Base-by-base conservation (phyloP, 2,797 vertebrate species). In the Hipposideros larvatus region DNA sequence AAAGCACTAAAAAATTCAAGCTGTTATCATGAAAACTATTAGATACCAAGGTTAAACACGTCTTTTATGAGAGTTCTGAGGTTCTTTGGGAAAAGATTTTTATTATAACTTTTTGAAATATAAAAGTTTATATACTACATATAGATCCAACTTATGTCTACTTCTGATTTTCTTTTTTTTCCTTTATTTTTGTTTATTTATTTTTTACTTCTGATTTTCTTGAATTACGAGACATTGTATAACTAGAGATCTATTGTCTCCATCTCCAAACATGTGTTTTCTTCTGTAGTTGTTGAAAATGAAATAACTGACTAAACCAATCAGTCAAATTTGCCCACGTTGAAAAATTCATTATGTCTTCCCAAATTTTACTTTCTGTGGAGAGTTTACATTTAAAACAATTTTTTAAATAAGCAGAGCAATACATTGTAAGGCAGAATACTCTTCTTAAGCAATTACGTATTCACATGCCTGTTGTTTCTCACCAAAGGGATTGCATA, bases 291-390 rank as follows among this genome's bases (percentile, higher is more conserved):
- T 75, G 73, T 92, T 82, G 22, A 74, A 91, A 90, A 79, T 7
- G 34, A 85, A 31, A 16, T 46, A 28, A 37, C 13, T 71, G 77
- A 68, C 11, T 61, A 80, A 91, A 28, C 46, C 4, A 74, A 59
- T 85, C 3, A n/a, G 63, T 71, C 28, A 75, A 74, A 80, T 73
- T 80, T 95, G 4, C 24, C 51, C 28, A 84, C 41, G 34, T 51
- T 55, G 34, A 15, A 94, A 65, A 93, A 73, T 37, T 57, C 8
- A 55, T 66, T 71, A 48, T 55, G 46, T 4, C 22, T 85, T 75
- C 28, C 18, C 90, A 31, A 79, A 84, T 70, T 90, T 92, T 91
- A 53, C 11, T 90, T 78, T 93, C 34, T 63, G 34, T 41, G 66
- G 37, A 88, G 19, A 71, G 22, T 15, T 11, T 4, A 65, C 19